Evolutionary conservation across 2,113 vertebrate species (phyloP), one percentile per base, ranked within the genome.

Genomic region (Austrofundulus limnaeus): DNA sequence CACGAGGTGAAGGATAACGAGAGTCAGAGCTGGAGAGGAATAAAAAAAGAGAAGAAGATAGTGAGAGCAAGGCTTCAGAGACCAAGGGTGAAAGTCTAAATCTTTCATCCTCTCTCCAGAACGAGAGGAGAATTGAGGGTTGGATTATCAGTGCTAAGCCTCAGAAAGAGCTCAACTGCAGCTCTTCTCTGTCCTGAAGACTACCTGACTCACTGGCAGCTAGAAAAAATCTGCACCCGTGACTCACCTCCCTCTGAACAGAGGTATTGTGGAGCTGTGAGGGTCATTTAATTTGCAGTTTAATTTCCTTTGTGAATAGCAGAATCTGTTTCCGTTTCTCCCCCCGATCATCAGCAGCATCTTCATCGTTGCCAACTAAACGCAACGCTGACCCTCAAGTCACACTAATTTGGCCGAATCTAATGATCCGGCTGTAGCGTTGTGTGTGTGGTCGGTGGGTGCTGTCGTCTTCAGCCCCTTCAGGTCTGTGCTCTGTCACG

Each of bases 81-180:
- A 87, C 78, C 72, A 83, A 70, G 87, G 85, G 85, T 85, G 84
- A 84, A 83, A 74, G 78, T 85, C 83, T 90, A 87, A 88, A 85
- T 90, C 85, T 86, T 87, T 90, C 81, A 88, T 88, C 85, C 88
- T 70, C 58, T 85, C 77, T 69, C 82, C 82, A 81, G 82, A 72
- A 81, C 43, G 71, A 86, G 82, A 78, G 85, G 72, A 84, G 86
- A 89, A 85, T 81, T 83, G 83, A 79, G 78, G 82, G 81, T 77
- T 74, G 86, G 88, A 89, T 91, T 90, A 91, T 82, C 21, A 54
- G 74, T 58, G 59, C 80, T 87, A 87, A 87, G 84, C 82, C 56
- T 43, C 77, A 80, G 78, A 73, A 81, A 78, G 85, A 72, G 76
- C 72, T 87, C 61, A 61, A 62, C 72, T 57, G 25, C 39, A 77